Base-by-base conservation (phyloP, 2,888 invertebrate species). In the Pimpla rufipes region DNA sequence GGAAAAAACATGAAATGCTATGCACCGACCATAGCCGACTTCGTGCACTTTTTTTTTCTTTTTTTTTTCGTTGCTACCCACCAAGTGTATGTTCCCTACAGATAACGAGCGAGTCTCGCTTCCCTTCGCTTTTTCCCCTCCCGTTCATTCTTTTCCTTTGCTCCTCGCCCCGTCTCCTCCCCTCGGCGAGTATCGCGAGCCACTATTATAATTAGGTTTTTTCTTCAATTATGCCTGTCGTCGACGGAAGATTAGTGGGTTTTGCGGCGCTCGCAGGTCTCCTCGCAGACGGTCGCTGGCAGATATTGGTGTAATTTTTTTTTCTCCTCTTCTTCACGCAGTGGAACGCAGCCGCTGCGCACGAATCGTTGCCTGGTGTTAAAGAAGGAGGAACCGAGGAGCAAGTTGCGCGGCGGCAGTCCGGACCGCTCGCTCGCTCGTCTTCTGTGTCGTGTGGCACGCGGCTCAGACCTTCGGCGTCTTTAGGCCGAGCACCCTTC, bases 401-500 rank as follows among this genome's bases (percentile, higher is more conserved):
- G 45, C 13, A 16, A 23, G 2, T 45, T 35, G 7, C 21, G 18
- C 37, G 40, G 52, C 70, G 35, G 73, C 68, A 55, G 78, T 57
- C 21, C 23, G 45, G 16, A 40, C 42, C 35, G n/a, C n/a, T n/a
- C 40, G 57, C 2, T 29, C 47, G 55, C 45, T 83, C 66, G 29
- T 45, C 45, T 70, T 66, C 59, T 35, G 21, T 23, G 66, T 50
- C 50, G 35, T 59, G 37, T 42, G 23, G 35, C 57, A 66, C 55
- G 16, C 62, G 47, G 73, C 55, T 37, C 50, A 66, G 13, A 70
- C 35, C 37, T 42, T 66, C 52, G 55, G 23, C 23, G 37, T 55
- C 52, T 68, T 50, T 57, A 18, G 68, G 70, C 74, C 76, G 78
- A 82, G 83, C 88, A 88, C 89, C 90, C 90, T 88, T 85, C 87